Evolutionary conservation across 2,797 vertebrate genomes (phyloP).

Genomic region (Craterocephalus amniculus): DNA sequence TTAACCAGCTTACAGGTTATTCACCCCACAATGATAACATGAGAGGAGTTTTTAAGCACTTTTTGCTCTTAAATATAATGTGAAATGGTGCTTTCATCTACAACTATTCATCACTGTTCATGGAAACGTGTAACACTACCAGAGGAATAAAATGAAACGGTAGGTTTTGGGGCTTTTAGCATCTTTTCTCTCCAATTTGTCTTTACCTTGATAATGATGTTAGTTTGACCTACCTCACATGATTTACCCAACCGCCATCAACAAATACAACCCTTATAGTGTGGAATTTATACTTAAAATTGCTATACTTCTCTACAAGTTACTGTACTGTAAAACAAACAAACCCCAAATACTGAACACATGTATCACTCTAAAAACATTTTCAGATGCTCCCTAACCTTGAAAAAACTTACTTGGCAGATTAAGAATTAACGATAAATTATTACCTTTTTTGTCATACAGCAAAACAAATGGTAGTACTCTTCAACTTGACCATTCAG

Average conservation of each 20-base stretch:
- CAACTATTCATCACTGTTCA: background rate
- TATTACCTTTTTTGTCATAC: constrained; percentile 25
- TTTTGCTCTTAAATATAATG: background rate
- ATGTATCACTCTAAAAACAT: constrained; percentile 3
- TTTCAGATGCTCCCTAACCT: constrained; percentile 4
- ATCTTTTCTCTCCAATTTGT: constrained; percentile 26
- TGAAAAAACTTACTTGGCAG: background rate
- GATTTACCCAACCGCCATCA: constrained; percentile 31
- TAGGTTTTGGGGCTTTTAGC: background rate
- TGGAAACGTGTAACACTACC: background rate
- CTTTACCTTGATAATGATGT: constrained; percentile 7
- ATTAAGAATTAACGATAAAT: constrained; percentile 2
- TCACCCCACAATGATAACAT: background rate
- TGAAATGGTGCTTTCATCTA: background rate
- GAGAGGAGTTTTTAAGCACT: background rate
- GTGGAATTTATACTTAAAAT: constrained; percentile 1
- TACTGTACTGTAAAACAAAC: constrained; percentile 18
- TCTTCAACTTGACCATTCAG: constrained; percentile 29
- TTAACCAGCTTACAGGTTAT: background rate
- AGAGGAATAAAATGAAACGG: background rate
- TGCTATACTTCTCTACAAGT: background rate
- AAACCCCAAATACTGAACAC: background rate
- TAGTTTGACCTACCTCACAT: background rate
- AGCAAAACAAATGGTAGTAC: constrained; percentile 25
- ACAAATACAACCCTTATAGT: background rate